Conservation (phyloP, 2,113 vertebrate species). For the Heloderma charlesbogerti region DNA sequence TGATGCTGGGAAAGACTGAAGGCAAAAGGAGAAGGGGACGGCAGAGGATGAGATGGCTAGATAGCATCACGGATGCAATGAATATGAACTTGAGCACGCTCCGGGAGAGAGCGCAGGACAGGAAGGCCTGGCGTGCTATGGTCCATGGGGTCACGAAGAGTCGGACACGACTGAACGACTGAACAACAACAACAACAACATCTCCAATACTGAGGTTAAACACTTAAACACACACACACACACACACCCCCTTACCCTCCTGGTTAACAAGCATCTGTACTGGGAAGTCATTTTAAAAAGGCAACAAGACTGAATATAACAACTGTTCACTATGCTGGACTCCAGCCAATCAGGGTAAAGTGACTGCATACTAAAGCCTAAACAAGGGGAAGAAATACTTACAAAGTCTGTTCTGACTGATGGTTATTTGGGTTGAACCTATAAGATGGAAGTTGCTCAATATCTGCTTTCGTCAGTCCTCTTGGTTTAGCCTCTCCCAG, state of each 20-base stretch:
- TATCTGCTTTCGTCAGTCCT: constrained; percentile 94
- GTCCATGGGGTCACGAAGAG: no score
- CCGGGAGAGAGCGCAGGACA: no score
- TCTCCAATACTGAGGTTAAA: no score
- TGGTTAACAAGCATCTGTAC: not conserved
- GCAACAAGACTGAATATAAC: not conserved
- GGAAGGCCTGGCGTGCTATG: no score
- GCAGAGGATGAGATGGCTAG: no score
- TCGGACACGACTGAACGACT: no score
- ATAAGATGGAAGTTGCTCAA: constrained; percentile 97
- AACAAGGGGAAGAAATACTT: constrained; percentile 70
- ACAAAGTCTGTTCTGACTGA: constrained; percentile 98
- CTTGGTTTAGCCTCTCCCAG: constrained; percentile 96
- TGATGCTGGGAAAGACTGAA: no score
- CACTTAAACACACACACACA: not conserved
- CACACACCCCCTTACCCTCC: not conserved
- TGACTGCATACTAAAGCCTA: not conserved
- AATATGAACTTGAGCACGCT: no score
- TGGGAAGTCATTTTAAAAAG: not conserved
- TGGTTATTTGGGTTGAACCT: constrained; percentile 98
- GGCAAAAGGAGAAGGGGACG: no score
- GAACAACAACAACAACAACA: no score
- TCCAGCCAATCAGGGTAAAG: constrained; percentile 15
- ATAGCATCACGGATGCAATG: no score
- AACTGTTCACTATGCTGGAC: not conserved